Base-by-base conservation (phyloP, 2,797 vertebrate species). In the Sebastes ruberrimus region DNA sequence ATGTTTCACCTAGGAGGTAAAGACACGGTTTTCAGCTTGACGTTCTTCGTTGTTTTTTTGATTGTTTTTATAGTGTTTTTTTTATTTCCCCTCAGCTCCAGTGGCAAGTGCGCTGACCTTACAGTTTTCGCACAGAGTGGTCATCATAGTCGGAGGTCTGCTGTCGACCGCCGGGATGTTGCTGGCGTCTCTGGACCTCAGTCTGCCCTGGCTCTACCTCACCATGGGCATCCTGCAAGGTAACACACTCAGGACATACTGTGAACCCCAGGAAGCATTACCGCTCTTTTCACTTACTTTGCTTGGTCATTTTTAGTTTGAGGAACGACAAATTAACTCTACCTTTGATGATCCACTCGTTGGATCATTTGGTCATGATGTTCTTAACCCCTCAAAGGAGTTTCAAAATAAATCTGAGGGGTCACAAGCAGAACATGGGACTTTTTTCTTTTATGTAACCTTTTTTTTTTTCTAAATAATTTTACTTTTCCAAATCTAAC, bases 1-100 rank as follows among this genome's bases (percentile, higher is more conserved):
- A 56, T 93, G 83, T 96, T 97, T 91, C 95, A 97, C 87, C 74
- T 97, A 1, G 94, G 92, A 94, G 94, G 96, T 96, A 87, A 85
- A 46, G 6, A n/a, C 18, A 0, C 11, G 11, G 10, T 10, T 52
- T 38, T 74, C 4, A 59, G 33, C 20, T 5, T 35, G 2, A 55
- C 3, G 2, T 25, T n/a, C 0, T 6, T 5, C 0, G 14, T 22
- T 18, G 4, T 42, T 71, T 74, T 74, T 23, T 10, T 7, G 0
- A 1, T 5, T 68, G 27, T 25, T 46, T 49, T 53, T 1, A 4
- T 75, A 5, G 8, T 25, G 2, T 62, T 53, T 56, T 13, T 1
- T 4, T 74, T 28, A 1, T 77, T 20, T 65, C 46, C 62, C 11
- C 63, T 25, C 87, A 95, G 95, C 89, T 75, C 95, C 95, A 16